These are phyloP conservation scores for Dasypolia templi DNA, from an alignment of 2,888 invertebrate species.

Conservation along the genomic window DNA sequence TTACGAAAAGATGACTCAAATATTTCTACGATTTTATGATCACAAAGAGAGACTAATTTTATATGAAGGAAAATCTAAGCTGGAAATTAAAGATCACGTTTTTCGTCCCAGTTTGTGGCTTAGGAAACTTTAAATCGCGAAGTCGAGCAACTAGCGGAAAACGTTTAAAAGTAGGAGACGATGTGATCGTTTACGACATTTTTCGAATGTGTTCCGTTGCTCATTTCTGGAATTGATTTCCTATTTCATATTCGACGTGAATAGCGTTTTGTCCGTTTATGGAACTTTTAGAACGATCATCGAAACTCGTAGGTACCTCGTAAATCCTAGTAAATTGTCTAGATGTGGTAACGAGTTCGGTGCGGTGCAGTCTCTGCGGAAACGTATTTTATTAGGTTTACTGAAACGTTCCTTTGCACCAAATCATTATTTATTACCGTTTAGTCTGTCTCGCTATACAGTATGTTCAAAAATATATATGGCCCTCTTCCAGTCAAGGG, in stretches of 20 bases:
- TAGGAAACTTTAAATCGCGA: conserved; percentile 61
- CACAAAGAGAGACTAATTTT: conserved; percentile 30
- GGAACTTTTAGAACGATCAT: conserved; percentile 72
- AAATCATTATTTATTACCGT: conserved; percentile 78
- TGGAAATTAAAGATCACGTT: conserved; percentile 53
- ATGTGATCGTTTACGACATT: conserved; percentile 58
- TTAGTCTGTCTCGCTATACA: conserved; percentile 51
- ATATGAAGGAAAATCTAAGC: conserved; percentile 39
- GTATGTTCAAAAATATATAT: conserved; percentile 45
- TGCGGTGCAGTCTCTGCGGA: conserved; percentile 76
- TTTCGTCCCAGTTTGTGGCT: conserved; percentile 50
- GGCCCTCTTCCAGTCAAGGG: conserved; percentile 20
- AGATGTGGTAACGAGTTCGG: conserved; percentile 78
- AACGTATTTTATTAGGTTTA: conserved; percentile 79
- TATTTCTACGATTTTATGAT: conserved; percentile 9
- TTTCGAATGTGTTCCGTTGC: conserved; percentile 57
- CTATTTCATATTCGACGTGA: conserved; percentile 58
- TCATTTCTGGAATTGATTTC: conserved; percentile 56
- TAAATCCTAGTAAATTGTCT: conserved; percentile 82
- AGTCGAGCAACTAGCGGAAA: conserved; percentile 51
- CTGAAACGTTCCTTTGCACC: conserved; percentile 74
- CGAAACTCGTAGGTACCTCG: conserved; percentile 70
- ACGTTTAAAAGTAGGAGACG: conserved; percentile 53
- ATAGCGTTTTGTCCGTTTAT: conserved; percentile 65
- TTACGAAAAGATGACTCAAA: neutral